A percentile compares a stretch with the other conserved stretches of the same genome.
Evolutionary conservation across 2,888 invertebrate species (phyloP).

Genomic region (Anorthoa munda): DNA sequence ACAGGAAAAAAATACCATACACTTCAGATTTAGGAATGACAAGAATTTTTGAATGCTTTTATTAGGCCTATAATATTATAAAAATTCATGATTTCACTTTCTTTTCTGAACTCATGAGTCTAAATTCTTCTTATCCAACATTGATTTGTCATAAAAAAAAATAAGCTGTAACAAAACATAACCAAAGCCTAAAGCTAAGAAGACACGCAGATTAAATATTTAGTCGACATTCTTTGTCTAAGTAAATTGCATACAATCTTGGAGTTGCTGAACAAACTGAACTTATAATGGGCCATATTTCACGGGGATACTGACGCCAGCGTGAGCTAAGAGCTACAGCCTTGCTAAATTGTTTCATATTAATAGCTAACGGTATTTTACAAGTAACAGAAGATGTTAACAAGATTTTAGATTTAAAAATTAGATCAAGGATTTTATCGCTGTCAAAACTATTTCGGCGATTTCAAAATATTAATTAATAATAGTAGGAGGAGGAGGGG

Average conservation of each 20-base stretch:
- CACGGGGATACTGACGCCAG: conserved; percentile 37
- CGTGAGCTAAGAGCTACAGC: conserved; percentile 1
- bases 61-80: too few species aligned
- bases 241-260: conserved; percentile 64
- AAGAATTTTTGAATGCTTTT: too few species aligned
- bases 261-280: conserved; percentile 47
- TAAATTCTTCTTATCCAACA: too few species aligned
- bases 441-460: neutral
- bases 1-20: too few species aligned
- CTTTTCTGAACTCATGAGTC: too few species aligned
- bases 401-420: neutral
- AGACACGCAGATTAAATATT: conserved; percentile 71
- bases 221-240: conserved; percentile 65
- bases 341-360: conserved; percentile 23
- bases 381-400: neutral
- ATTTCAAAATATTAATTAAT: neutral
- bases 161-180: too few species aligned
- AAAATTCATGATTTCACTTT: too few species aligned
- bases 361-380: conserved; percentile 2
- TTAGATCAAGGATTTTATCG: neutral
- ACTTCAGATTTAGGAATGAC: too few species aligned
- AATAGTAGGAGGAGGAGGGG: too few species aligned
- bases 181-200: too few species aligned
- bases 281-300: conserved; percentile 61
- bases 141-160: too few species aligned